phyloP scores from a whole-genome alignment of 2,888 invertebrate species.

The Eurytoma adleriae region DNA sequence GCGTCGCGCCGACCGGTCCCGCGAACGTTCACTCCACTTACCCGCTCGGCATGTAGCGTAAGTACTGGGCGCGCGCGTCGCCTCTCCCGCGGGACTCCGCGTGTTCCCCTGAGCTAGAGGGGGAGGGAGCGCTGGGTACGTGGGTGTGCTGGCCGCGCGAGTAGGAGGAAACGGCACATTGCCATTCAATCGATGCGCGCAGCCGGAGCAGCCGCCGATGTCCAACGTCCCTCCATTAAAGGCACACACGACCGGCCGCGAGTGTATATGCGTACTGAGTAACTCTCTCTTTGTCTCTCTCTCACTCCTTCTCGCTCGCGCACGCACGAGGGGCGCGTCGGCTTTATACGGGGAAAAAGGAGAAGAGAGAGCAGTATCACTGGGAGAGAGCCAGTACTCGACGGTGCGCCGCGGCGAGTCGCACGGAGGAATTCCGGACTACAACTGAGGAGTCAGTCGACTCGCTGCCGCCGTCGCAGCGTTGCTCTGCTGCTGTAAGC shows the following conservation, averaged over 20 bases:
- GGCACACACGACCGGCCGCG: neutral
- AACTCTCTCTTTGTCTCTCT: too few relatives aligned
- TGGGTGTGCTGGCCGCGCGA: conserved; percentile 4
- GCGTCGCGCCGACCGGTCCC: neutral
- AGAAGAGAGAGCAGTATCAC: too few relatives aligned
- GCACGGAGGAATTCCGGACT: conserved; percentile 39
- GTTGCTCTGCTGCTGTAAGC: too few relatives aligned
- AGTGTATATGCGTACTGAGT: too few relatives aligned
- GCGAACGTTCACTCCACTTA: neutral
- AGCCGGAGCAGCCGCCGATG: neutral
- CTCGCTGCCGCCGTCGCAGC: neutral
- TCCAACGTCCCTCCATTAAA: conserved; percentile 14
- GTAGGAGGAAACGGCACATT: conserved; percentile 4
- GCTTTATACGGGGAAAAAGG: neutral
- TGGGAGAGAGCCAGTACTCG: too few relatives aligned
- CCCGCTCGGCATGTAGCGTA: neutral
- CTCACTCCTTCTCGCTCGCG: neutral
- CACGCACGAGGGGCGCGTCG: neutral
- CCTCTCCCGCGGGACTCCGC: neutral
- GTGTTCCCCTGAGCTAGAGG: neutral
- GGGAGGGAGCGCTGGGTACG: neutral
- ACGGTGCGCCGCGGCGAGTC: neutral
- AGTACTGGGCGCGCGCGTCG: neutral
- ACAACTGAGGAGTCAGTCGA: conserved; percentile 3
- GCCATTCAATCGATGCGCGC: conserved; percentile 17